phyloP scores from a whole-genome alignment of 2,888 invertebrate species.

The Limenitis arthemis region DNA sequence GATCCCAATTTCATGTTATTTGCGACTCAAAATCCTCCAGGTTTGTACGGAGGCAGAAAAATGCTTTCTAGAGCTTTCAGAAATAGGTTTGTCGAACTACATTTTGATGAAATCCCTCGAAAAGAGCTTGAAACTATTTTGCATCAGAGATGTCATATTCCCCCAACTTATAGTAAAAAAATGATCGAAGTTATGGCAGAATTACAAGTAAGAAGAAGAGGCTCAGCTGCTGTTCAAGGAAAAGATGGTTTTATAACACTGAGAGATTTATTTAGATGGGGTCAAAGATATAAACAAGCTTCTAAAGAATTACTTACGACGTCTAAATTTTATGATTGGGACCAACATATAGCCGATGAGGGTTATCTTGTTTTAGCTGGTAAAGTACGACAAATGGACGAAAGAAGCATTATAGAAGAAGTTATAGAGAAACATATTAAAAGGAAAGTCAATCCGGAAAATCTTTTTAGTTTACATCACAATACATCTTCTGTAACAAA shows the following conservation, averaged over 20 bases:
- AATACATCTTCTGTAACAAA: conserved; percentile 84
- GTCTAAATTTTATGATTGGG: conserved; percentile 90
- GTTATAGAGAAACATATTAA: conserved; percentile 87
- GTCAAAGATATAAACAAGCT: conserved; percentile 89
- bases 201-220: conserved; percentile 85
- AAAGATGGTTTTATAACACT: conserved; percentile 95
- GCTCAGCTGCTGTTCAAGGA: conserved; percentile 91
- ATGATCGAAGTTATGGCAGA: conserved; percentile 94
- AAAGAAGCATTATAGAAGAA: conserved; percentile 84
- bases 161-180: conserved; percentile 89
- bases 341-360: conserved; percentile 96
- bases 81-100: conserved; percentile 97
- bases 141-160: conserved; percentile 89
- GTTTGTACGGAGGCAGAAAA: conserved; percentile 96
- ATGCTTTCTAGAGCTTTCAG: conserved; percentile 96
- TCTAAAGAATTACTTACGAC: conserved; percentile 68
- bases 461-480: conserved; percentile 79
- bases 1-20: conserved; percentile 97
- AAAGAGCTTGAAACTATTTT: conserved; percentile 90
- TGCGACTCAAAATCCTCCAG: conserved; percentile 99
- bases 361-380: conserved; percentile 96
- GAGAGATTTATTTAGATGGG: conserved; percentile 97
- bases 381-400: conserved; percentile 88
- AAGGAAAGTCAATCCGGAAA: conserved; percentile 77
- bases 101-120: conserved; percentile 95